Percentiles rank a stretch among this genome's conserved stretches.
These are phyloP conservation scores for Colistium nudipinnis DNA, from an alignment of 2,113 vertebrate genomes.

Conservation along the genomic window DNA sequence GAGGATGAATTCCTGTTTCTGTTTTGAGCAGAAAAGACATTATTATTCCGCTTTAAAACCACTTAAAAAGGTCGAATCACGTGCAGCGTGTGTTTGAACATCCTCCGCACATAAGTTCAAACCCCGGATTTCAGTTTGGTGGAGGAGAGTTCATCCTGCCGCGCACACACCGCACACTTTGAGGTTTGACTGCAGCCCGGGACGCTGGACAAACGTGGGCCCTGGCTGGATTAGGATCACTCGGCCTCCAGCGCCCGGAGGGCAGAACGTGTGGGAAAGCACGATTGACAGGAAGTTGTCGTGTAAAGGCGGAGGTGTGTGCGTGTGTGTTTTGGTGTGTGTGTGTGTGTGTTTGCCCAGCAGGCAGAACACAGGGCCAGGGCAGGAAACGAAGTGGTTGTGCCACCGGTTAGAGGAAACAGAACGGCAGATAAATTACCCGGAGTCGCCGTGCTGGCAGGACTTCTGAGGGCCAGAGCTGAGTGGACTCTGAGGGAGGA, in stretches of 20 bases:
- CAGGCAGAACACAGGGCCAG: constrained; percentile 59
- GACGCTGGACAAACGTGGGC: constrained; percentile 44
- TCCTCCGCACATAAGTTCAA: neutral
- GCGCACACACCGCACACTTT: constrained; percentile 30
- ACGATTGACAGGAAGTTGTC: constrained; percentile 68
- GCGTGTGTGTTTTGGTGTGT: constrained; percentile 22
- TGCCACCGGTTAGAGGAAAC: constrained; percentile 69
- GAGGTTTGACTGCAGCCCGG: constrained; percentile 13
- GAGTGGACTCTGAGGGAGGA: constrained; percentile 59
- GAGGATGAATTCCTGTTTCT: no score
- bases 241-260: constrained; percentile 45
- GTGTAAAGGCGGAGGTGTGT: constrained; percentile 63
- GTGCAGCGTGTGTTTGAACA: constrained; percentile 13
- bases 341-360: constrained; percentile 60
- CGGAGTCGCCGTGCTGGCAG: constrained; percentile 66
- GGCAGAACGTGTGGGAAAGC: constrained; percentile 60
- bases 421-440: constrained; percentile 68
- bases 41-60: no score
- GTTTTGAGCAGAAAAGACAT: no score
- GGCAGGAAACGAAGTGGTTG: constrained; percentile 62
- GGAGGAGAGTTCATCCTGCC: constrained; percentile 27
- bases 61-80: no score
- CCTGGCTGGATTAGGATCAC: constrained; percentile 65
- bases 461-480: constrained; percentile 65
- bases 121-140: constrained; percentile 5